Percentiles rank a stretch among this genome's conserved stretches.
These are phyloP conservation scores for Artemia sinica DNA, from an alignment of 2,888 invertebrate genomes.

Conservation along the genomic window DNA sequence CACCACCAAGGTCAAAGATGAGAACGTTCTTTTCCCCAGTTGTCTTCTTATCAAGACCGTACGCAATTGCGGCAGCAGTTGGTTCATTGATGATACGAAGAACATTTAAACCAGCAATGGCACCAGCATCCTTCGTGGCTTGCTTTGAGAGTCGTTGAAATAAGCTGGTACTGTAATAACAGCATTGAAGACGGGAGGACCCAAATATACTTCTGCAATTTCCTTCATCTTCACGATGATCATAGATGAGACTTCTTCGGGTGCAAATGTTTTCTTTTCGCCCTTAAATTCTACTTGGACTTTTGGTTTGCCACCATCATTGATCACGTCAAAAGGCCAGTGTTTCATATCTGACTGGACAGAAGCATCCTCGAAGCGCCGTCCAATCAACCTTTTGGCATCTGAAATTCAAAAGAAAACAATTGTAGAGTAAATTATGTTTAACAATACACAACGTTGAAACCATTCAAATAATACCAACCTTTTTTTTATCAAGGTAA, in stretches of 20 bases:
- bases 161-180: slow-evolving; percentile 81
- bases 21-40: slow-evolving; percentile 38
- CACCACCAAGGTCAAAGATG: slow-evolving; percentile 48
- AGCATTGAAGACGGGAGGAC: slow-evolving; percentile 63
- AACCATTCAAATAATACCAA: no score
- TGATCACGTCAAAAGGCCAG: slow-evolving; percentile 41
- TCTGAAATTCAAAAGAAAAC: slow-evolving; percentile 25
- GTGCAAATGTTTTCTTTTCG: slow-evolving; percentile 42
- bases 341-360: slow-evolving; percentile 43
- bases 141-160: slow-evolving; percentile 81
- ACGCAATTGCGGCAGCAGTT: slow-evolving; percentile 39
- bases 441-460: no score
- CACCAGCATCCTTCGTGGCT: slow-evolving; percentile 52
- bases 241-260: slow-evolving; percentile 46
- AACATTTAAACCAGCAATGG: slow-evolving; percentile 38
- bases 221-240: slow-evolving; percentile 78
- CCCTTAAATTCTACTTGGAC: slow-evolving; percentile 42
- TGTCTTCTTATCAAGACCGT: slow-evolving; percentile 36
- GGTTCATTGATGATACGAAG: slow-evolving; percentile 40
- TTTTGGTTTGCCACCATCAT: slow-evolving; percentile 35
- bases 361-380: slow-evolving; percentile 34
- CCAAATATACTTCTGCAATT: slow-evolving; percentile 70
- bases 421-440: no score
- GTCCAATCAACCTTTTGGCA: slow-evolving; percentile 36
- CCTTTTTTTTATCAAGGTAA: no score